Evolutionary conservation across 2,888 invertebrate species (phyloP), one percentile per base, ranked within the genome.

Genomic region (Blomia tropicalis): DNA sequence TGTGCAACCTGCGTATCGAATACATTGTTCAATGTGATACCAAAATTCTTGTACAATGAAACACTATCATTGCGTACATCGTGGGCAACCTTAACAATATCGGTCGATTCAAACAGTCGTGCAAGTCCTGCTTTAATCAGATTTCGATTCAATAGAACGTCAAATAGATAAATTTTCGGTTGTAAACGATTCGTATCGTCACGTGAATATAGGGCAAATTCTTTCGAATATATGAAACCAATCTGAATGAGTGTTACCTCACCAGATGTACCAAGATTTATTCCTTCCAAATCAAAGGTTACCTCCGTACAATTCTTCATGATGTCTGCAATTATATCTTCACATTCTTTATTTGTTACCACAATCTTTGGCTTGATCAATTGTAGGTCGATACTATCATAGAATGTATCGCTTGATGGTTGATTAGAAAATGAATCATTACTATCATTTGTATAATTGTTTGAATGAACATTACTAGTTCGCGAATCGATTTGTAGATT

Each of bases 1-100:
- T 93, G 89, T 44, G 91, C 92, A 72, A 81, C 81, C 77, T 87
- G 91, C 36, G 91, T 91, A 73, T 92, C 91, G 73, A 92, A 91
- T 59, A 92, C 87, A 75, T 84, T 85, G 66, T 80, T 80, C 70
- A 91, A 75, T 60, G 83, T 80, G 67, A 91, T 85, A 68, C 84
- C 84, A 77, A 84, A 90, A 72, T 91, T 90, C 72, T 82, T 81
- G 76, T 82, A 83, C 68, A 92, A 79, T 77, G 87, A 89, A 54
- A 84, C 84, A 64, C 89, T 87, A 76, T 89, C 89, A 74, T 88
- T 90, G 66, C 89, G 81, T 72, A 90, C 91, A 73, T 92, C 91
- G 73, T 92, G 91, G 71, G 89, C 84, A 62, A 82, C 86, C 80
- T 91, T 91, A 63, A 87, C 78, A 65, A 91, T 82, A 73, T 80